Conservation (phyloP, 2,797 vertebrate species). For the Phataginus tetradactyla region DNA sequence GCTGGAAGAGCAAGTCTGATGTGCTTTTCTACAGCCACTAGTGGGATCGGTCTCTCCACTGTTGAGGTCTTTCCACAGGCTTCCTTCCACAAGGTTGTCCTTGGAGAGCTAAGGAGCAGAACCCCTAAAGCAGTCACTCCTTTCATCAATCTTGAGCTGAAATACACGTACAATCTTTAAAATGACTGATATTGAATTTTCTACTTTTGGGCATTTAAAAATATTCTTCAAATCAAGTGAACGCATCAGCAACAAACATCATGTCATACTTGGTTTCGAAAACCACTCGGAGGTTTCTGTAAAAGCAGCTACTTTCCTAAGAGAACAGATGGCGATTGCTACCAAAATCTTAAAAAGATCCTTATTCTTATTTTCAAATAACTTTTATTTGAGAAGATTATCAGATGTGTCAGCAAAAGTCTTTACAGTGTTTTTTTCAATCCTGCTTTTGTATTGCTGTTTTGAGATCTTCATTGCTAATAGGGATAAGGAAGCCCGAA, state of each 20-base stretch:
- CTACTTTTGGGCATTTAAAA: conserved; percentile 47
- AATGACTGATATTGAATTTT: background rate
- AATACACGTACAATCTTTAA: background rate
- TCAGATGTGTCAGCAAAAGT: background rate
- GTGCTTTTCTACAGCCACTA: background rate
- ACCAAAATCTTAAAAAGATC: conserved; percentile 15
- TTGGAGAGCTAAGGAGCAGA: background rate
- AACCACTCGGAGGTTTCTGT: conserved; percentile 29
- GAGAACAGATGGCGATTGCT: background rate
- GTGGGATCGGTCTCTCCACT: background rate
- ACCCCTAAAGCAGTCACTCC: background rate
- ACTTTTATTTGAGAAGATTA: conserved; percentile 19
- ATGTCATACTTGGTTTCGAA: conserved; percentile 7
- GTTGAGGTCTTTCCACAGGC: background rate
- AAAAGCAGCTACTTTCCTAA: conserved; percentile 46
- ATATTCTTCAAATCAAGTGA: conserved; percentile 37
- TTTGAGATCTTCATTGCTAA: conserved; percentile 47
- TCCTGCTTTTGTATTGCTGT: background rate
- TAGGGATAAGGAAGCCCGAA: background rate
- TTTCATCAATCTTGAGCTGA: background rate
- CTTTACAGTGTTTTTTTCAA: background rate
- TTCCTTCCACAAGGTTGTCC: background rate
- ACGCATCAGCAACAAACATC: conserved; percentile 25
- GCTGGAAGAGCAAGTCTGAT: background rate
- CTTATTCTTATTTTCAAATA: conserved; percentile 40